These are phyloP conservation scores for Microtus montanus DNA, from an alignment of 2,113 vertebrate genomes.

Conservation along the genomic window DNA sequence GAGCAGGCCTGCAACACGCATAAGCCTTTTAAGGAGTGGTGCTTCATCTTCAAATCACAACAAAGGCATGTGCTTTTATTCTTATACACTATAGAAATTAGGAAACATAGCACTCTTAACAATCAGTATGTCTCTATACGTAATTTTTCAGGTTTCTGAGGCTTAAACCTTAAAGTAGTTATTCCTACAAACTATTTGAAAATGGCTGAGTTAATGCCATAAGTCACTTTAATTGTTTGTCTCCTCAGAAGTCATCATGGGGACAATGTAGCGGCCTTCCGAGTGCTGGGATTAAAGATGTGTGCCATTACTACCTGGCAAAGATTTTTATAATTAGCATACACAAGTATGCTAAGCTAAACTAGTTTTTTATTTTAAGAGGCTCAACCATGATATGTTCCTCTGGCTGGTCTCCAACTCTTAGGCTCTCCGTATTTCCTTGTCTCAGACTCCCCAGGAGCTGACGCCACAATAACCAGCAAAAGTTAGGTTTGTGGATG, in stretches of 20 bases:
- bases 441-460: background rate
- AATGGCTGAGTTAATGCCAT: background rate
- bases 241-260: background rate
- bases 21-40: background rate
- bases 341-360: background rate
- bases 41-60: background rate
- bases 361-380: background rate
- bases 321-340: slow-evolving; percentile 9
- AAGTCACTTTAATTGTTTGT: background rate
- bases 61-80: background rate
- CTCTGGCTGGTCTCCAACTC: background rate
- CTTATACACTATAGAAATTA: background rate
- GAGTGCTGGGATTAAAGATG: background rate
- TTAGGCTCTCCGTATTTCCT: background rate
- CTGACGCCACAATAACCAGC: background rate
- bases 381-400: background rate
- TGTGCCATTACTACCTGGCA: background rate
- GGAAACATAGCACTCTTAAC: slow-evolving; percentile 2
- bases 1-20: background rate
- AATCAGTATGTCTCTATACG: background rate
- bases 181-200: background rate
- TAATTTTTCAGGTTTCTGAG: slow-evolving; percentile 1
- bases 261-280: background rate
- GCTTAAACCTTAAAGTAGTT: slow-evolving; percentile 27
- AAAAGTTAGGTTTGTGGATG: background rate